These are phyloP conservation scores for Mus spicilegus DNA, from an alignment of 2,113 vertebrate species.

Conservation along the genomic window DNA sequence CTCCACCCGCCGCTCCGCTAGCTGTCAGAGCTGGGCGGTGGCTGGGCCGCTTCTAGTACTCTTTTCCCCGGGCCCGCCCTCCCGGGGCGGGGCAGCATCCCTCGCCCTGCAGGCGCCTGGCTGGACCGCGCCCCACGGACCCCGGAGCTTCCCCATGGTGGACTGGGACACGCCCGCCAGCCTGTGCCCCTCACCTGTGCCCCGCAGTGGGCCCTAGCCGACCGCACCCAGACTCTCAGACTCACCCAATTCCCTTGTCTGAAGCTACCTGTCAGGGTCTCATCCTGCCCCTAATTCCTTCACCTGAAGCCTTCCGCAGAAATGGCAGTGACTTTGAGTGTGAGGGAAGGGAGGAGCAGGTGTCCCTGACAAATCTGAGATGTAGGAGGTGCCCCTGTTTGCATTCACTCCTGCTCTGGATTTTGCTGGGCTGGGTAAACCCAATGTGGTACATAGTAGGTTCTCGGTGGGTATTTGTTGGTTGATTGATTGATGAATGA, in stretches of 20 bases:
- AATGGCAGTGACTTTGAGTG: not conserved
- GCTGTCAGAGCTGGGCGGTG: not conserved
- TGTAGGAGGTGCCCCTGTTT: not conserved
- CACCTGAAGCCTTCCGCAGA: not conserved
- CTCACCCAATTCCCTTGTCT: not conserved
- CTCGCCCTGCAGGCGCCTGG: not conserved
- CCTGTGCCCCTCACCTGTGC: not conserved
- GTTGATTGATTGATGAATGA: not conserved
- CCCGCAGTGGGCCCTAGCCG: not conserved
- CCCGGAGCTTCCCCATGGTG: not conserved
- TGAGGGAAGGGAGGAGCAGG: not conserved
- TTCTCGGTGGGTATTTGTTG: not conserved
- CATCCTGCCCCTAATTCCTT: not conserved
- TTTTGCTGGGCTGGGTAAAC: not conserved
- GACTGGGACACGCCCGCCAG: not conserved
- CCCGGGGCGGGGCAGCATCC: slow-evolving; percentile 46
- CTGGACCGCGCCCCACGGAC: not conserved
- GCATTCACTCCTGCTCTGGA: not conserved
- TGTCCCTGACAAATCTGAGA: not conserved
- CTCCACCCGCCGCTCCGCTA: not conserved
- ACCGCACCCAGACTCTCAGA: not conserved
- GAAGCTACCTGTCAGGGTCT: not conserved
- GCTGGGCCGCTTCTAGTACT: slow-evolving; percentile 6
- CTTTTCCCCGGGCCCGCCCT: not conserved
- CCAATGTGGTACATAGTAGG: not conserved